Evolutionary conservation across 2,888 invertebrate species (phyloP).

Genomic region (Lacanobia wlatinum): DNA sequence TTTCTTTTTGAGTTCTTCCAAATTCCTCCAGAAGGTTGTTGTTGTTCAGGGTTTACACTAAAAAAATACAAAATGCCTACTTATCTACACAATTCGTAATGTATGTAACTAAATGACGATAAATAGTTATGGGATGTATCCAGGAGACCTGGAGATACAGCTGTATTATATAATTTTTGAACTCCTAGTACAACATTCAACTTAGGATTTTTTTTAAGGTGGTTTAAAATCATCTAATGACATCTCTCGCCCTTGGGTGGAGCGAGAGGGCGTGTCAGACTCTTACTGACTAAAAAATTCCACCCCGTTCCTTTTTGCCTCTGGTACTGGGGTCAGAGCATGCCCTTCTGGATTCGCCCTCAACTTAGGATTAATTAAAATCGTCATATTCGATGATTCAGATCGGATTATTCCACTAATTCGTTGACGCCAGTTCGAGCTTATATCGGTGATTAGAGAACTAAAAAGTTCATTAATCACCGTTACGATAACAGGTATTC

Average conservation of each 20-base stretch:
- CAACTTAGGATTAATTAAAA: slow-evolving; percentile 5
- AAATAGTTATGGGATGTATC: neutral
- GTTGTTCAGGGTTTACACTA: too few relatives aligned
- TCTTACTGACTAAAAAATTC: neutral
- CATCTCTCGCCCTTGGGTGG: too few relatives aligned
- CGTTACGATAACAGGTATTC: too few relatives aligned
- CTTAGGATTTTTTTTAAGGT: too few relatives aligned
- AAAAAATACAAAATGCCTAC: too few relatives aligned
- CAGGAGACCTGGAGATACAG: slow-evolving; percentile 10
- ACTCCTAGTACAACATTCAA: neutral
- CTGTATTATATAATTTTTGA: slow-evolving; percentile 10
- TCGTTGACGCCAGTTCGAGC: slow-evolving; percentile 6
- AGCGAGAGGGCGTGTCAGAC: neutral
- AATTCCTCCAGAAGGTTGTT: too few relatives aligned
- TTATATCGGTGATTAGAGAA: neutral
- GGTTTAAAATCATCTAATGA: too few relatives aligned
- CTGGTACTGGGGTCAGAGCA: too few relatives aligned
- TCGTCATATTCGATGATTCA: slow-evolving; percentile 8
- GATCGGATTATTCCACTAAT: slow-evolving; percentile 6
- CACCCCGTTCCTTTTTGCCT: slow-evolving; percentile 6
- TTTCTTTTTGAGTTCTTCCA: too few relatives aligned
- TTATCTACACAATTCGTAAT: neutral
- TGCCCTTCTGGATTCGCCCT: neutral
- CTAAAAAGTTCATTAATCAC: too few relatives aligned
- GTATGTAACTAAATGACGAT: neutral